Base-by-base conservation (phyloP, 1,140 invertebrate genomes). In the Cotesia chilonis region DNA sequence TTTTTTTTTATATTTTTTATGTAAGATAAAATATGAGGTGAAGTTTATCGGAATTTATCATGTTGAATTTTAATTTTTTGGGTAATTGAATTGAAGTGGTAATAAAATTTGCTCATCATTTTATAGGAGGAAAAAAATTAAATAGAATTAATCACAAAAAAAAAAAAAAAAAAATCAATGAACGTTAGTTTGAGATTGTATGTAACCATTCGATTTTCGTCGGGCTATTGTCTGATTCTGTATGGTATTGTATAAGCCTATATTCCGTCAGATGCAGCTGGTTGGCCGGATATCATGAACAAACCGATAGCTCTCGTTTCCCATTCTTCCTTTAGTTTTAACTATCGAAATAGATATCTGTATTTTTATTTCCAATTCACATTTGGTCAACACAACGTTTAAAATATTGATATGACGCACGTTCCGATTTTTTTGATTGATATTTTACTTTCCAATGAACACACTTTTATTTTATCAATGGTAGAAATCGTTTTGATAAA, bases 231-330 rank as follows among this genome's bases (percentile, higher is more conserved):
- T 63, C n/a, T 38, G 35, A 37, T n/a, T 41, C 35, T 63, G 14
- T n/a, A 28, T 28, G 4, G 35, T 38, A 63, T 37, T 63, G 60
- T 63, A 63, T n/a, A 17, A 38, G 60, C 28, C 20, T 59, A 59
- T 20, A 63, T 63, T 63, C 35, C 63, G 63, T 65, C 63, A 65
- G 63, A 17, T 65, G 38, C 63, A 51, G 35, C 28, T 20, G 20
- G 38, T 51, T 38, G n/a, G 17, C 20, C 41, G 9, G 37, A 65
- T 51, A 47, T 65, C 14, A n/a, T 64, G 59, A 38, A 63, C 60
- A 36, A 63, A 63, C 60, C 63, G 28, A 10, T 65, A 47, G 2
- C n/a, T 65, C 63, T 65, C 63, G 14, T 51, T 51, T 65, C 41
- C 38, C 63, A 65, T 65, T 51, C 37, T 65, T 51, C n/a, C 36